Conservation (phyloP, 2,797 vertebrate genomes). For the Simalia tracyae region DNA sequence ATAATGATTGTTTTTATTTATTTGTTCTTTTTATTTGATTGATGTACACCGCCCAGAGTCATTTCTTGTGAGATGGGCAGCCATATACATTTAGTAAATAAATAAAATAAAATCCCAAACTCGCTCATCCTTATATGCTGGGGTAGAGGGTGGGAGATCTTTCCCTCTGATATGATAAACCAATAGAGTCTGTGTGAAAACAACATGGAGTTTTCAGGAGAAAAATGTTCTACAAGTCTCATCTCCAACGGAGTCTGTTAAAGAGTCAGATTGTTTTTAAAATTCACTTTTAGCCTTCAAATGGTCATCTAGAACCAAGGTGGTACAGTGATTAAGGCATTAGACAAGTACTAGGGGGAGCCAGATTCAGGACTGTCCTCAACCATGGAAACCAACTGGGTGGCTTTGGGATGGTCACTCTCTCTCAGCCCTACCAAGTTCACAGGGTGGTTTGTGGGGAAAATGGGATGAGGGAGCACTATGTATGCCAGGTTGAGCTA, state of each 20-base stretch:
- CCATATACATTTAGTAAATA: no score
- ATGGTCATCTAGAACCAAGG: not conserved
- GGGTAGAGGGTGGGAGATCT: not conserved
- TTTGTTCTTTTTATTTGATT: no score
- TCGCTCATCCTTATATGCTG: not conserved
- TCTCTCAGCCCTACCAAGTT: not conserved
- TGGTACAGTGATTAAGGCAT: not conserved
- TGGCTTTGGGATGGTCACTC: not conserved
- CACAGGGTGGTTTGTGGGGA: not conserved
- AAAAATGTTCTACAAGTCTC: not conserved
- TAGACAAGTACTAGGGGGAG: not conserved
- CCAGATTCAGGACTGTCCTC: not conserved
- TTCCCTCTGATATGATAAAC: not conserved
- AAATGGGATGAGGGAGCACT: not conserved
- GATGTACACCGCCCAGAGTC: no score
- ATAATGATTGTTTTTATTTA: no score
- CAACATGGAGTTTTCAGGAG: not conserved
- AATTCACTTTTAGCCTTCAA: not conserved
- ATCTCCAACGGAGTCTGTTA: not conserved
- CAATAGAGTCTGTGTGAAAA: not conserved
- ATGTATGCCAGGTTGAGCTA: not conserved
- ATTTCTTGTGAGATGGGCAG: no score
- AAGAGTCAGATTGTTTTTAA: not conserved
- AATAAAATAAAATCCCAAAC: not conserved
- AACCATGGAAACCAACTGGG: not conserved